These are phyloP conservation scores for Rhagoletis zephyria DNA, from an alignment of 1,140 invertebrate species.

Conservation along the genomic window DNA sequence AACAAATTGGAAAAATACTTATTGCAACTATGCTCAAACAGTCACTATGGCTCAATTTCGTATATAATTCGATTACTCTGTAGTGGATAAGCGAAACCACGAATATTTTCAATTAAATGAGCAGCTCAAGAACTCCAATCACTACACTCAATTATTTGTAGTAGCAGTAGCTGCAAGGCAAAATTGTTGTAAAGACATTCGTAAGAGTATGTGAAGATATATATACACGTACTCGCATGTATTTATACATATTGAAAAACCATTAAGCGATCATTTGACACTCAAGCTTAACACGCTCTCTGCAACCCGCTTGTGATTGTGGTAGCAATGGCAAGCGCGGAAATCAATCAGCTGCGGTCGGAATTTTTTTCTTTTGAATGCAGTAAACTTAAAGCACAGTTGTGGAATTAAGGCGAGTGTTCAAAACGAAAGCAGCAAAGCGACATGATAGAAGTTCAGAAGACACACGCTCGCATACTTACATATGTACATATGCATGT, in stretches of 20 bases:
- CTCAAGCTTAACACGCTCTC: neutral
- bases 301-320: neutral
- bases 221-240: neutral
- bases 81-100: neutral
- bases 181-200: neutral
- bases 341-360: conserved; percentile 43
- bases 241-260: neutral
- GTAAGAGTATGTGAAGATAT: neutral
- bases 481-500: neutral
- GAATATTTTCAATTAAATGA: conserved; percentile 19
- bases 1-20: no score
- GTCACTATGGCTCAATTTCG: neutral
- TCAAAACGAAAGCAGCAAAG: neutral
- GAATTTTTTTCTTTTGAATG: neutral
- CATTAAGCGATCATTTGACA: neutral
- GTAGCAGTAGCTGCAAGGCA: neutral
- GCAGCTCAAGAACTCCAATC: neutral
- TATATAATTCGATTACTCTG: neutral
- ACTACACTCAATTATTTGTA: neutral
- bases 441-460: neutral
- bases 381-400: conserved; percentile 6
- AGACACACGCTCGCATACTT: neutral
- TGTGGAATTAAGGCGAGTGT: neutral
- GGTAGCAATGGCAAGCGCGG: conserved; percentile 23
- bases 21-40: neutral